Evolutionary conservation across 2,888 invertebrate species (phyloP), one percentile per base, ranked within the genome.

Genomic region (Auanema sp.): DNA sequence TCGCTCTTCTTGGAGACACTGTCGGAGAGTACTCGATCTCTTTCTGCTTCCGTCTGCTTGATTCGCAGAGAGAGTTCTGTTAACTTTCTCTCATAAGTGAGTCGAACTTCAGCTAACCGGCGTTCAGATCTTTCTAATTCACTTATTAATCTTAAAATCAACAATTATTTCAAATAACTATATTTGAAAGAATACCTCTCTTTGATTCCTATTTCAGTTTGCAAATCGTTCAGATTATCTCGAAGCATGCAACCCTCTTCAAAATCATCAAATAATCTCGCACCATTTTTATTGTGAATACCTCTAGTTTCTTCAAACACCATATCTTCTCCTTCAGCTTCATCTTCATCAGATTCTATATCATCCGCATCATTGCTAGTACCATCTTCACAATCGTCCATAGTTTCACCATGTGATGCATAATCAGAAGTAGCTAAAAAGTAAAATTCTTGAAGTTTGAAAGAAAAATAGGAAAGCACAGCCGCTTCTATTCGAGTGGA

Each of bases 131-230:
- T 86, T 84, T 97, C 96, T 72, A 97, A 85, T 81, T 96, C 93
- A 80, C 93, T 93, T 69, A 98, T 94, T 51, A 97, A 87, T 49
- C 68, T 65, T 23, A 16, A 50, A 16, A 21, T 33, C 6, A 2
- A 40, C 8, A 6, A 24, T 40, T 41, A 40, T 40, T 24, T 16
- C n/a, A 40, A 55, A 18, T 40, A n/a, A 8, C 33, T 55, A 16
- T 14, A 10, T 56, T 44, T 52, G 23, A 14, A 44, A 40, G 12
- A 18, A 4, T n/a, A 65, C 62, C 92, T 90, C 75, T 94, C 91
- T 84, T 97, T 97, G 60, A 94, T 91, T 83, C 92, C 92, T 72
- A 97, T 96, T 85, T 96, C 93, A 53, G 91, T 91, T 62, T 92
- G 93, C 16, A 97, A 86, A 11, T 91, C 91, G 14, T 92, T 91